Evolutionary conservation across 1,140 invertebrate species (phyloP).

Genomic region (Drosophila albomicans): DNA sequence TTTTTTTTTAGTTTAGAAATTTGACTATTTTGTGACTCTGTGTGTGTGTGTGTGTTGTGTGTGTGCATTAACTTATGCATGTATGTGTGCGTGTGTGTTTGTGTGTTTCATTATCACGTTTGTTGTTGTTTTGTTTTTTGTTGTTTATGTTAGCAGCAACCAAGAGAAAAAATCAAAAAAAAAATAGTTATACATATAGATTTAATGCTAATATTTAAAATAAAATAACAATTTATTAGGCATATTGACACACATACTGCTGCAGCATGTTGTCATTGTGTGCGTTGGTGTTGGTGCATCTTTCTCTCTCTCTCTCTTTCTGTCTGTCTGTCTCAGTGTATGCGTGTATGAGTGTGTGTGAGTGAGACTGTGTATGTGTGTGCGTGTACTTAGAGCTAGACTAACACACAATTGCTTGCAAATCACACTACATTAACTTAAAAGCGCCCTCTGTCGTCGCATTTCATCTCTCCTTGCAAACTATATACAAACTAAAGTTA

Average conservation of each 20-base stretch:
- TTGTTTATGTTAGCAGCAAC: constrained; percentile 41
- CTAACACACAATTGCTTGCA: constrained; percentile 45
- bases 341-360: constrained; percentile 16
- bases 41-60: constrained; percentile 43
- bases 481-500: constrained; percentile 66
- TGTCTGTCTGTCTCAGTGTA: background rate
- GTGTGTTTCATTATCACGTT: constrained; percentile 67
- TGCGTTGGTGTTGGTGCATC: constrained; percentile 27
- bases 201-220: constrained; percentile 74
- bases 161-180: constrained; percentile 50
- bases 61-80: constrained; percentile 26
- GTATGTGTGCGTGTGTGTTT: constrained; percentile 33
- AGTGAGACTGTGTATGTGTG: constrained; percentile 14
- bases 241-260: constrained; percentile 56
- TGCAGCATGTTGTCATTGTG: constrained; percentile 42
- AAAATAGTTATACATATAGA: constrained; percentile 44
- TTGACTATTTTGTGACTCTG: constrained; percentile 68
- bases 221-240: constrained; percentile 81
- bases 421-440: constrained; percentile 44
- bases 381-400: constrained; percentile 48
- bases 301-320: constrained; percentile 1
- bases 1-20: constrained; percentile 45
- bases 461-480: constrained; percentile 40
- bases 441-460: constrained; percentile 32
- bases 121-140: constrained; percentile 35